These are phyloP conservation scores for Aplochiton taeniatus DNA, from an alignment of 2,797 vertebrate species.

Conservation along the genomic window DNA sequence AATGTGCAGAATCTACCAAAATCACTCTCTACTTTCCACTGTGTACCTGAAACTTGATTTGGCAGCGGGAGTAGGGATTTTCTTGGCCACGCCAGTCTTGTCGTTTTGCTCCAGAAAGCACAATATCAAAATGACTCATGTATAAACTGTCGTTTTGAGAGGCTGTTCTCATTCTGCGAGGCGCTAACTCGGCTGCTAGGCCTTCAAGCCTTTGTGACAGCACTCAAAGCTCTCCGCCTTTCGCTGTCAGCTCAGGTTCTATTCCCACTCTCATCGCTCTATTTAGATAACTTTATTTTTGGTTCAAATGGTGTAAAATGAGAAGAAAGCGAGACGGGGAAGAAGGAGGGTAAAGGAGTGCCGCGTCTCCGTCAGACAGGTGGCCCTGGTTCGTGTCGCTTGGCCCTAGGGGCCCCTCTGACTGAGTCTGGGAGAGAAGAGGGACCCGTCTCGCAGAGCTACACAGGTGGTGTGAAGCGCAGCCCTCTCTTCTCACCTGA, in stretches of 20 bases:
- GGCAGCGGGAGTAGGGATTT: constrained; percentile 29
- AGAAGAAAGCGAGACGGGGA: constrained; percentile 32
- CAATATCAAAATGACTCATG: constrained; percentile 44
- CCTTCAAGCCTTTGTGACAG: constrained; percentile 56
- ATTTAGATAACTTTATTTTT: constrained; percentile 83
- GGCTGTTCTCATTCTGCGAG: constrained; percentile 47
- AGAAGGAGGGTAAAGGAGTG: constrained; percentile 61
- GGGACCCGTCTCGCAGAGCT: constrained; percentile 68
- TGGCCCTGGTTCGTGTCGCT: constrained; percentile 75
- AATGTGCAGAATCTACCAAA: constrained; percentile 56
- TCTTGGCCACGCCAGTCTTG: constrained; percentile 34
- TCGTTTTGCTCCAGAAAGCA: constrained; percentile 41
- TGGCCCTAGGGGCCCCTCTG: constrained; percentile 71
- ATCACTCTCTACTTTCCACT: constrained; percentile 19
- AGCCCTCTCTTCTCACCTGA: constrained; percentile 77
- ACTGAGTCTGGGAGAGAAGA: constrained; percentile 66
- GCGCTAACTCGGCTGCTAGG: constrained; percentile 41
- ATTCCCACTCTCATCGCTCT: constrained; percentile 79
- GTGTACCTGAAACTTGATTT: constrained; percentile 7
- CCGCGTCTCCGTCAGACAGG: constrained; percentile 72
- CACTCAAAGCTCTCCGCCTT: constrained; percentile 58
- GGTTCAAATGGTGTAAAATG: constrained; percentile 75
- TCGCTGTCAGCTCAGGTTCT: constrained; percentile 62
- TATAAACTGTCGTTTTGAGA: constrained; percentile 62
- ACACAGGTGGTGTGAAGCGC: constrained; percentile 79